phyloP scores from a whole-genome alignment of 2,888 invertebrate genomes.

The Schrankia costaestrigalis region DNA sequence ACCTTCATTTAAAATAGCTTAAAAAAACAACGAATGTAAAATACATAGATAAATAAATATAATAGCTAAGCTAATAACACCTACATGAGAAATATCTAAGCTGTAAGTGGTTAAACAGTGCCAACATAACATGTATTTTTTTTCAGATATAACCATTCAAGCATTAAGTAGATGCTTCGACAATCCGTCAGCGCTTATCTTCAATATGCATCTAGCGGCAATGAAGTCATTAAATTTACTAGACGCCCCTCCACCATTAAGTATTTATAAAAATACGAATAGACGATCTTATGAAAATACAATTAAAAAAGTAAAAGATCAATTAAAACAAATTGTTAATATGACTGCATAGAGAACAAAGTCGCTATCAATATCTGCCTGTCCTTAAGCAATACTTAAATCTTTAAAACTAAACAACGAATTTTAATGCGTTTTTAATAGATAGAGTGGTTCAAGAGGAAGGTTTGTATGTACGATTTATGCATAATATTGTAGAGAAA shows the following conservation, averaged over 20 bases:
- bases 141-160: slow-evolving; percentile 60
- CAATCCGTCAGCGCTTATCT: slow-evolving; percentile 6
- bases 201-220: slow-evolving; percentile 3
- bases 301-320: neutral
- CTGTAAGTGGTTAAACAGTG: neutral
- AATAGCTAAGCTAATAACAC: neutral
- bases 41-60: neutral
- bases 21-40: neutral
- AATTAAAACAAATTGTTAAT: too few species aligned
- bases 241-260: too few species aligned
- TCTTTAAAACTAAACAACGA: too few species aligned
- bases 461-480: too few species aligned
- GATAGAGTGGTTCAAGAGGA: too few species aligned
- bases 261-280: too few species aligned
- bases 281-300: neutral
- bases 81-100: neutral
- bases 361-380: too few species aligned
- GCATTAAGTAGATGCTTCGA: slow-evolving; percentile 50
- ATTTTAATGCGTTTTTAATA: too few species aligned
- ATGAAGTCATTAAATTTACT: slow-evolving; percentile 4
- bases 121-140: slow-evolving; percentile 4
- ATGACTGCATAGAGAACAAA: too few species aligned
- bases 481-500: too few species aligned
- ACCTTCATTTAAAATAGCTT: too few species aligned
- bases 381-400: too few species aligned